A percentile compares a stretch with the other conserved stretches of the same genome.
These are phyloP conservation scores for Drosophila niveifrons DNA, from an alignment of 2,888 invertebrate genomes.

Conservation along the genomic window DNA sequence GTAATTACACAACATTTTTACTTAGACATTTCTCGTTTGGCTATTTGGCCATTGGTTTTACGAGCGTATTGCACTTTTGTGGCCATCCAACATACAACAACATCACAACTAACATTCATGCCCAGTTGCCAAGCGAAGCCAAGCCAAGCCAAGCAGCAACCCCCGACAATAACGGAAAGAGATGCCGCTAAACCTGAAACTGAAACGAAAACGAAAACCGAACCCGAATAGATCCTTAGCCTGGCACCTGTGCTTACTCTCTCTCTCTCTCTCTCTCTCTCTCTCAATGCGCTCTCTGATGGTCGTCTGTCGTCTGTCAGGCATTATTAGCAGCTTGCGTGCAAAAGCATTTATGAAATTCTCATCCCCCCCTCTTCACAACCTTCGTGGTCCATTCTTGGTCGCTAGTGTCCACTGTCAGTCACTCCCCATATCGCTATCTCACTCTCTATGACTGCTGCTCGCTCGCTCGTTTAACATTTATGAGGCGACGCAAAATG, in stretches of 20 bases:
- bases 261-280: not conserved
- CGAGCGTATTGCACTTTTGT: slow-evolving; percentile 80
- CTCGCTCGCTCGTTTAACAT: slow-evolving; percentile 61
- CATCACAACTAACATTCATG: slow-evolving; percentile 43
- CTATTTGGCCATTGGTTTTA: slow-evolving; percentile 79
- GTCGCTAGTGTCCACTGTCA: not conserved
- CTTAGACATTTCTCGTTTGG: slow-evolving; percentile 70
- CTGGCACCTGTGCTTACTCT: slow-evolving; percentile 58
- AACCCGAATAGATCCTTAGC: slow-evolving; percentile 34
- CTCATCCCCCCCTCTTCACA: slow-evolving; percentile 44
- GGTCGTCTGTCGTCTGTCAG: slow-evolving; percentile 8
- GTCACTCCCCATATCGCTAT: not conserved
- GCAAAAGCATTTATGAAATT: slow-evolving; percentile 78
- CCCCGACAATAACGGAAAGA: slow-evolving; percentile 36
- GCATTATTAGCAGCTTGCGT: slow-evolving; percentile 79
- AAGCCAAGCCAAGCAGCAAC: slow-evolving; percentile 36
- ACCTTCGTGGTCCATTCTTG: slow-evolving; percentile 26
- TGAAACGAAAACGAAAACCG: slow-evolving; percentile 24
- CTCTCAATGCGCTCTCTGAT: slow-evolving; percentile 9
- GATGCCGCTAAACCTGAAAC: slow-evolving; percentile 3
- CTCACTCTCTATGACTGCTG: slow-evolving; percentile 33
- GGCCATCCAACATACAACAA: slow-evolving; percentile 56
- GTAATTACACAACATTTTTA: slow-evolving; percentile 79
- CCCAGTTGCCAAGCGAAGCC: not conserved
- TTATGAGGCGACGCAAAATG: slow-evolving; percentile 81